phyloP scores from a whole-genome alignment of 2,888 invertebrate species.

The Aporophyla nigra region DNA sequence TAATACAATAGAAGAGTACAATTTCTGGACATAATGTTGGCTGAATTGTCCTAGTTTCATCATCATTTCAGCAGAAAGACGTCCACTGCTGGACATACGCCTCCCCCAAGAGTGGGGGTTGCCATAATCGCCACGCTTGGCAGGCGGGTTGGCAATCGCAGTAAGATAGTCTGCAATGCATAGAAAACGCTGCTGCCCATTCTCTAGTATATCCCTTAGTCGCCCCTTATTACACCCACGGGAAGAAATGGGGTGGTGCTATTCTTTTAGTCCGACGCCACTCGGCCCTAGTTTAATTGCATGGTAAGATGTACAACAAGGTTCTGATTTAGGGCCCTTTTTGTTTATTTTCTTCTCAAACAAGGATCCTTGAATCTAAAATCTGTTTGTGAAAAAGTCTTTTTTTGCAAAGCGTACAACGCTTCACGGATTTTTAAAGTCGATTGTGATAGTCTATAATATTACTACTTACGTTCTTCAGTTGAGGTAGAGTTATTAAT shows the following conservation, averaged over 20 bases:
- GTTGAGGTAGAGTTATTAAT: slow-evolving; percentile 38
- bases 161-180: too few species aligned
- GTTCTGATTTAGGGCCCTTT: background rate
- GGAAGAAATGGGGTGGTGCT: too few species aligned
- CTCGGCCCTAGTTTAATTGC: background rate
- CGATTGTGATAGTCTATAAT: background rate
- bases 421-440: background rate
- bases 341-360: background rate
- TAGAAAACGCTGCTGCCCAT: too few species aligned
- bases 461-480: slow-evolving; percentile 42
- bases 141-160: too few species aligned
- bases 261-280: too few species aligned
- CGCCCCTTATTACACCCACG: too few species aligned
- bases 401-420: background rate
- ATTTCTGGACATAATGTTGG: background rate
- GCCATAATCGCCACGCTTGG: too few species aligned
- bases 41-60: background rate
- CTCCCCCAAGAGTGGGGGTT: too few species aligned
- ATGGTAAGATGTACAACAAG: background rate
- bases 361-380: background rate
- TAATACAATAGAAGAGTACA: background rate
- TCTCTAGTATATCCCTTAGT: too few species aligned
- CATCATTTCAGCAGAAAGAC: too few species aligned
- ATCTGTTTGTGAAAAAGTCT: background rate
- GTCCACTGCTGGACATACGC: too few species aligned